A percentile compares a stretch with the other conserved stretches of the same genome.
Conservation (phyloP, 2,113 vertebrate genomes). For the Engraulis encrasicolus region DNA sequence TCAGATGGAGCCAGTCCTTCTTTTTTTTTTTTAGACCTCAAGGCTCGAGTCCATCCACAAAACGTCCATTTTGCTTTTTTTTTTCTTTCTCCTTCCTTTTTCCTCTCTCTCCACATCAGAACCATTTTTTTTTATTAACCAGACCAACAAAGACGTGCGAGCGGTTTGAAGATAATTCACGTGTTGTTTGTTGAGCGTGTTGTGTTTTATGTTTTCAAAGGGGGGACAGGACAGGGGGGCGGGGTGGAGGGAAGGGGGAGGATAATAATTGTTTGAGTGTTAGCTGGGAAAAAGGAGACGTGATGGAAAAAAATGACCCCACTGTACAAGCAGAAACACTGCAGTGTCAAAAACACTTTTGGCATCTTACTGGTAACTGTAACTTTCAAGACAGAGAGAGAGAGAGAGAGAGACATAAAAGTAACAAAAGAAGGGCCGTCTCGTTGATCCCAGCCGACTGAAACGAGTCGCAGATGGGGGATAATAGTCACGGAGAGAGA, state of each 20-base stretch:
- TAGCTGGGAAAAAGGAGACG: conserved; percentile 15
- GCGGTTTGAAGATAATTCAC: conserved; percentile 4
- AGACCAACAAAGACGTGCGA: not conserved
- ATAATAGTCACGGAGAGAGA: not conserved
- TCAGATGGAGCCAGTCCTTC: not conserved
- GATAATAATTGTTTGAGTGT: conserved; percentile 10
- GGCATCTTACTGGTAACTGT: conserved; percentile 76
- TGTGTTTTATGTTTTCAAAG: conserved; percentile 1
- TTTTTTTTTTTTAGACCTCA: too few relatives aligned
- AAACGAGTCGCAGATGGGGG: not conserved
- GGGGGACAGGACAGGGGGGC: not conserved
- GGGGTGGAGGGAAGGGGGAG: not conserved
- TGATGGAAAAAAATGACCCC: conserved; percentile 65
- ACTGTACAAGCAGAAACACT: conserved; percentile 77
- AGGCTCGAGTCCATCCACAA: not conserved
- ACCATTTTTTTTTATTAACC: not conserved
- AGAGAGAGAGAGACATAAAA: too few relatives aligned
- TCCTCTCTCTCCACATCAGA: not conserved
- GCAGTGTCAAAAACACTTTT: conserved; percentile 59
- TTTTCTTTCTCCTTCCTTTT: too few relatives aligned
- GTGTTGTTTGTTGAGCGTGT: too few relatives aligned
- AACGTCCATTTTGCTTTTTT: not conserved
- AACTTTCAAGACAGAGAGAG: not conserved
- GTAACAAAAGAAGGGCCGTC: conserved; percentile 70
- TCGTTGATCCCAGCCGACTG: conserved; percentile 66